phyloP scores from a whole-genome alignment of 2,113 vertebrate species.

The Istiophorus platypterus region DNA sequence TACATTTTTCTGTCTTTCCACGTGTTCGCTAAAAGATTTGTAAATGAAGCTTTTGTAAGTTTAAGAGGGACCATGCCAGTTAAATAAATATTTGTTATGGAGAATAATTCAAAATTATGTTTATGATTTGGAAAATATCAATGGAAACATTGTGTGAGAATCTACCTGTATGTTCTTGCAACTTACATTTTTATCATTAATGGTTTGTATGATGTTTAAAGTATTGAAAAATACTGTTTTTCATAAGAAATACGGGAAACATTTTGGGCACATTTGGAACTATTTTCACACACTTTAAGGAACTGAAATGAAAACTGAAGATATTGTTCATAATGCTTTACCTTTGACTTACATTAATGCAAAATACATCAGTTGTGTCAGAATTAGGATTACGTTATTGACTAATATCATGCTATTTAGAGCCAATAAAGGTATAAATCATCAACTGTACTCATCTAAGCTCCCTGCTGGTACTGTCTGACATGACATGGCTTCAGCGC shows the following conservation, averaged over 20 bases:
- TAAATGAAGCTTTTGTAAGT: conserved; percentile 82
- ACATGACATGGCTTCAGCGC: conserved; percentile 31
- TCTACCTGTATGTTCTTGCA: conserved; percentile 56
- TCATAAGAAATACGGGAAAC: conserved; percentile 51
- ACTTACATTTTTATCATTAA: conserved; percentile 73
- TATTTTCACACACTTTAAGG: conserved; percentile 61
- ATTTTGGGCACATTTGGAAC: conserved; percentile 44
- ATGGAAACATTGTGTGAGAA: conserved; percentile 51
- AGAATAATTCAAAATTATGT: conserved; percentile 53
- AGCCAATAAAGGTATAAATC: conserved; percentile 80
- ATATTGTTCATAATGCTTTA: conserved; percentile 63
- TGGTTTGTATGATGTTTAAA: conserved; percentile 78
- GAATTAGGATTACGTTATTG: conserved; percentile 62
- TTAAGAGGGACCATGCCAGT: conserved; percentile 62
- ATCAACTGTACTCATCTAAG: conserved; percentile 56
- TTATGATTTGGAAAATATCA: conserved; percentile 54
- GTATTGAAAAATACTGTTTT: conserved; percentile 70
- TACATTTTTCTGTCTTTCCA: conserved; percentile 95
- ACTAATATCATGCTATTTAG: conserved; percentile 74
- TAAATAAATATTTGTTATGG: conserved; percentile 64
- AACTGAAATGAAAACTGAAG: conserved; percentile 47
- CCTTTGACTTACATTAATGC: conserved; percentile 69
- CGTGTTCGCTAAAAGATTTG: conserved; percentile 86
- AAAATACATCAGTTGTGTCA: conserved; percentile 69
- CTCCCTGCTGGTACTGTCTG: conserved; percentile 36